Evolutionary conservation across 2,888 invertebrate species (phyloP), one percentile per base, ranked within the genome.

Genomic region (Noctua fimbriata): DNA sequence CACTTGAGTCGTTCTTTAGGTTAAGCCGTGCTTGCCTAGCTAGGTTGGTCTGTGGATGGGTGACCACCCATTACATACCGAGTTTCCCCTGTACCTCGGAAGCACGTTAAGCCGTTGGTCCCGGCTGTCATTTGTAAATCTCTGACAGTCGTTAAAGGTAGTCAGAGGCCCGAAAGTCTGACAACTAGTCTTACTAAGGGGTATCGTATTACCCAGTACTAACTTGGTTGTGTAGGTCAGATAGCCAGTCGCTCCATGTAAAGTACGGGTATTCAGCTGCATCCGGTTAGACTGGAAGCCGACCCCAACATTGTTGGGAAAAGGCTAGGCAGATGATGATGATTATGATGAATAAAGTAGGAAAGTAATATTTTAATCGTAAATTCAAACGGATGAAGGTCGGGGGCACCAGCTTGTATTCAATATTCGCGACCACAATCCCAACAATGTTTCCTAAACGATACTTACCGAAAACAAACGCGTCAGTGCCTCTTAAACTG

Each of bases 401-500:
- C 41, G 41, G 7, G 7, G 41, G 41, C 41, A 41, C 7, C 41
- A 41, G 41, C 41, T 41, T 7, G 41, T 41, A 41, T 28, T 52
- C 24, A 44, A 32, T 58, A 7, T 32, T 21, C 32, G 6, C 1
- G 4, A 55, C 32, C 41, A 21, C 32, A 21, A 32, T 7, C 24
- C 32, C 16, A 49, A 49, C 4, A 32, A n/a, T 16, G 10, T 28
- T 52, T 28, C 58, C 2, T 32, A 82, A 82, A 67, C 52, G 58
- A 32, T 60, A 79, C 58, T 84, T 80, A 63, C 32, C 60, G 12
- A 75, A 71, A 71, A 85, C 55, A 85, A 55, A 47, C 41, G 24
- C 49, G 76, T 75, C 74, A 72, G 75, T 63, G 58, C 55, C 58
- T 52, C 76, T 72, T 16, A 41, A 73, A 71, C n/a, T 4, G 9